Evolutionary conservation across 2,888 invertebrate genomes (phyloP).

Genomic region (Ormia ochracea): DNA sequence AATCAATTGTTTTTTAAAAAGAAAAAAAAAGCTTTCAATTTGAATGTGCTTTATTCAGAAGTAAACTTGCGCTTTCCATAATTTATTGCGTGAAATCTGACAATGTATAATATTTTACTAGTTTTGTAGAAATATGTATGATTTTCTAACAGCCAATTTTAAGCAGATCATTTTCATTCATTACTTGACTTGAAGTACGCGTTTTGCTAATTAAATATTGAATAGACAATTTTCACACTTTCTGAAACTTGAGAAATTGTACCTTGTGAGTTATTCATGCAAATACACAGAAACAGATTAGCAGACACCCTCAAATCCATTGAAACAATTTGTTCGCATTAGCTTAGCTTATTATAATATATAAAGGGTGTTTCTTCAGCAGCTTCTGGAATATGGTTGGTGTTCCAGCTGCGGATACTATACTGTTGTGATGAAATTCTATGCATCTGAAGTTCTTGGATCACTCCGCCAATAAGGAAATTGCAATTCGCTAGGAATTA

Average conservation of each 20-base stretch:
- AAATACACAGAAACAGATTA: not conserved
- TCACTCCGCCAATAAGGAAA: too few species aligned
- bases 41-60: too few species aligned
- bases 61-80: too few species aligned
- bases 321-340: not conserved
- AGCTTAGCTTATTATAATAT: not conserved
- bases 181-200: constrained; percentile 39
- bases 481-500: too few species aligned
- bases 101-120: constrained; percentile 9
- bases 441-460: too few species aligned
- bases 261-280: not conserved
- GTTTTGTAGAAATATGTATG: constrained; percentile 3
- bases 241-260: constrained; percentile 10
- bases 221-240: constrained; percentile 52
- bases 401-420: too few species aligned
- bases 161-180: constrained; percentile 4
- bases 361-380: too few species aligned
- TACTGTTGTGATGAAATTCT: too few species aligned
- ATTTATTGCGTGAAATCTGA: not conserved
- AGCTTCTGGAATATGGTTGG: too few species aligned
- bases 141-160: not conserved
- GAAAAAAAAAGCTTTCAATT: too few species aligned
- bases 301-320: not conserved
- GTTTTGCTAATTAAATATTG: constrained; percentile 50
- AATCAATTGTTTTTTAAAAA: too few species aligned